Evolutionary conservation across 1,140 invertebrate genomes (phyloP).

Genomic region (Cydia splendana): DNA sequence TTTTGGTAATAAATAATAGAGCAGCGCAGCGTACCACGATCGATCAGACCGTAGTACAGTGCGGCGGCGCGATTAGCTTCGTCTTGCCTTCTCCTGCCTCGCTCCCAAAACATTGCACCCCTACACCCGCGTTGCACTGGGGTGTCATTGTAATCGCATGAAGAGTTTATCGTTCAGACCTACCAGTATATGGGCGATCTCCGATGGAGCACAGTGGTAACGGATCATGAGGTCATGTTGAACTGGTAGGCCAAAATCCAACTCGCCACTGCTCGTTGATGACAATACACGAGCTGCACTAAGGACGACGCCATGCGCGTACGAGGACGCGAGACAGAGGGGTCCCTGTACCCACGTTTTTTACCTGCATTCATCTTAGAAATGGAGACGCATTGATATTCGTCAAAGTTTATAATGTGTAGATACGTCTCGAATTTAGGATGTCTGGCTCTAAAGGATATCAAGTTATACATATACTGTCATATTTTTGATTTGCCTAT

Average conservation of each 20-base stretch:
- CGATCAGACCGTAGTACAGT: constrained; percentile 63
- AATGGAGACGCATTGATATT: not conserved
- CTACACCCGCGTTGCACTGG: constrained; percentile 18
- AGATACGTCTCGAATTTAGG: no score
- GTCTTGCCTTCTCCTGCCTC: constrained; percentile 39
- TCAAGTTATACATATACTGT: no score
- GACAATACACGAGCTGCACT: not conserved
- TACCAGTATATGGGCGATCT: not conserved
- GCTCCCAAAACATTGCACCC: constrained; percentile 73
- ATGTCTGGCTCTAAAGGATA: no score
- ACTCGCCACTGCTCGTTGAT: not conserved
- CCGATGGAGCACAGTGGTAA: not conserved
- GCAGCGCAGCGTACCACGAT: constrained; percentile 70
- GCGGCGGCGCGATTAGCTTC: constrained; percentile 60
- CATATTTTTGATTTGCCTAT: no score
- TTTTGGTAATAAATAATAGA: constrained; percentile 78
- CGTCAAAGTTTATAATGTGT: not conserved
- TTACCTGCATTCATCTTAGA: not conserved
- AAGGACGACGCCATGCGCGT: constrained; percentile 31
- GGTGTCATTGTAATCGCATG: not conserved
- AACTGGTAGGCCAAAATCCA: not conserved
- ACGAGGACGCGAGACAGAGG: not conserved
- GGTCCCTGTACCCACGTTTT: not conserved
- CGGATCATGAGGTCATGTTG: not conserved
- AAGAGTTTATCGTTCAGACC: not conserved